phyloP scores from a whole-genome alignment of 30 jellyfish, hydroid and myxozoan genomes.

The Turritopsis dohrnii region DNA sequence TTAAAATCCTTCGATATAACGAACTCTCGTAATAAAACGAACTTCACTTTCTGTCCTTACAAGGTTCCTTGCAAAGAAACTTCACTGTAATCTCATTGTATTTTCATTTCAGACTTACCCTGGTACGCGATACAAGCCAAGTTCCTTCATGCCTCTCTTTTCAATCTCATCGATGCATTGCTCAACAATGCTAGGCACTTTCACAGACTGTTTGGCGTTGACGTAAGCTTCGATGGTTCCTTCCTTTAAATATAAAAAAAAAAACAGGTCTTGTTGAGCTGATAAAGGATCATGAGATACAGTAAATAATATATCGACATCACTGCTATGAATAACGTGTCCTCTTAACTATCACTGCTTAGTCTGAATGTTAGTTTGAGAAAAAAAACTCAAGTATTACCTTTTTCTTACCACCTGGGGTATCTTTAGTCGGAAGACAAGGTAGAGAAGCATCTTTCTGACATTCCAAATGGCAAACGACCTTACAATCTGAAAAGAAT shows the following conservation, averaged over 20 bases:
- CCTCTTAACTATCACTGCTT: no score
- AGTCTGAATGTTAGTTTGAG: neutral
- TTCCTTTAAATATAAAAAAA: slow-evolving; percentile 51
- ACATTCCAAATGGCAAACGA: slow-evolving; percentile 89
- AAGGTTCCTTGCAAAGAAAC: no score
- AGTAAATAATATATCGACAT: no score
- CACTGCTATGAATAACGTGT: no score
- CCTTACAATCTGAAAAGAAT: slow-evolving; percentile 70
- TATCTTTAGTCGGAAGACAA: slow-evolving; percentile 82
- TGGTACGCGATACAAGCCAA: slow-evolving; percentile 93
- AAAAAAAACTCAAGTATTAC: slow-evolving; percentile 10
- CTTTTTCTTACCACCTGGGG: slow-evolving; percentile 63
- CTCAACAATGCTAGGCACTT: slow-evolving; percentile 76
- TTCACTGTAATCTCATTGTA: slow-evolving; percentile 8
- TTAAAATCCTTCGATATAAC: neutral
- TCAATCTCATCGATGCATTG: slow-evolving; percentile 78
- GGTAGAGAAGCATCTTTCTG: slow-evolving; percentile 74
- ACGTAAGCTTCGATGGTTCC: slow-evolving; percentile 81
- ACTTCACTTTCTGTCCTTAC: no score
- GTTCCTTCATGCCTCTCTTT: slow-evolving; percentile 78
- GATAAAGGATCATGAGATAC: neutral
- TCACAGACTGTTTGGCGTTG: slow-evolving; percentile 34
- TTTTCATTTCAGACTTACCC: slow-evolving; percentile 80
- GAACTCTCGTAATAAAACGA: no score
- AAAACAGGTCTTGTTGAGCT: no score